Percentiles rank a stretch among this genome's conserved stretches.
Evolutionary conservation across 2,797 vertebrate genomes (phyloP).

Genomic region (Pseudochirops corinnae): DNA sequence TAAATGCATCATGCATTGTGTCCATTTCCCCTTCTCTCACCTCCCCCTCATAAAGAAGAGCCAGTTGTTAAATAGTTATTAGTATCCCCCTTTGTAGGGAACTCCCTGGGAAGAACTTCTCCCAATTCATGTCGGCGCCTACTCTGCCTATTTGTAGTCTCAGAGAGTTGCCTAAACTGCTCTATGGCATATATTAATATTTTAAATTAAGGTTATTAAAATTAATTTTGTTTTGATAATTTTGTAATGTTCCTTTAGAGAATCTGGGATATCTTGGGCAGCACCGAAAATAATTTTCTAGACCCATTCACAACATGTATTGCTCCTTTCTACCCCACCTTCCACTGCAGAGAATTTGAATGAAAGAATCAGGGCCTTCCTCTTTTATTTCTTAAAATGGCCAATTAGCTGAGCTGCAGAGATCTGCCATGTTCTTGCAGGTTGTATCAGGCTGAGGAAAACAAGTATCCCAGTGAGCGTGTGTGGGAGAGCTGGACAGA

Average conservation of each 20-base stretch:
- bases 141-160: not conserved
- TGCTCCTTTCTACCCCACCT: not conserved
- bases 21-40: not conserved
- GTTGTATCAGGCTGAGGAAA: not conserved
- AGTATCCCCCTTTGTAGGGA: not conserved
- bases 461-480: not conserved
- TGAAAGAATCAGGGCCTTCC: constrained; percentile 1
- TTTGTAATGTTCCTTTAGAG: not conserved
- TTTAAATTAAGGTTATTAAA: constrained; percentile 1
- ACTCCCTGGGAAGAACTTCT: not conserved
- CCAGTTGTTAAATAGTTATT: not conserved
- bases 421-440: not conserved
- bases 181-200: not conserved
- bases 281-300: not conserved
- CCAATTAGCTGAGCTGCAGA: not conserved
- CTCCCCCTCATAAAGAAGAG: not conserved
- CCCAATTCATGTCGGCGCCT: not conserved
- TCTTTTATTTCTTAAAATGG: not conserved
- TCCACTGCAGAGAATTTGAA: not conserved
- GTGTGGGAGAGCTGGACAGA: not conserved
- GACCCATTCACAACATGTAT: not conserved
- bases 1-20: not conserved
- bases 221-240: constrained; percentile 4
- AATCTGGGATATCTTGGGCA: not conserved
- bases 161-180: not conserved